phyloP scores from a whole-genome alignment of 92 coral and sea anemone species.

The Blastomussa wellsi region DNA sequence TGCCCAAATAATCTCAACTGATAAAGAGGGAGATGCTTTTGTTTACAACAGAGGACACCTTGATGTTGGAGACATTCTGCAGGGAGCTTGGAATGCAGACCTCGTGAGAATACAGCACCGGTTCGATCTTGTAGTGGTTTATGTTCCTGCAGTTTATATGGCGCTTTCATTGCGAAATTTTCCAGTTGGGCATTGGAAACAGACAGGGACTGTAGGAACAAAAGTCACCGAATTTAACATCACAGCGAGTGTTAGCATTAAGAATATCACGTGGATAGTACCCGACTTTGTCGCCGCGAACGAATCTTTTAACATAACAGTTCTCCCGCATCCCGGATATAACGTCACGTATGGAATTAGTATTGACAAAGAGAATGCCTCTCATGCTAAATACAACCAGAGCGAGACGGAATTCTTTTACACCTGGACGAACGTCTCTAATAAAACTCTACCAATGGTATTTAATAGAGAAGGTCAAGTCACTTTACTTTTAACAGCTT shows the following conservation, averaged over 20 bases:
- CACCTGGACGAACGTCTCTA: slow-evolving; percentile 40
- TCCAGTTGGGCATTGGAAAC: slow-evolving; percentile 45
- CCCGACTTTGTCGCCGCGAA: slow-evolving; percentile 23
- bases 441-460: slow-evolving; percentile 19
- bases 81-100: slow-evolving; percentile 18
- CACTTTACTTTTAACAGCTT: slow-evolving; percentile 41
- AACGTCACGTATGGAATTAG: slow-evolving; percentile 61
- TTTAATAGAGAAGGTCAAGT: slow-evolving; percentile 25
- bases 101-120: neutral
- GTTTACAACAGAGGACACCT: neutral
- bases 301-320: slow-evolving; percentile 33
- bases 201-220: slow-evolving; percentile 22
- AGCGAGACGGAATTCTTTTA: slow-evolving; percentile 19
- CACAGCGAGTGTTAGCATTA: slow-evolving; percentile 34
- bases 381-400: slow-evolving; percentile 6
- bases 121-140: slow-evolving; percentile 2
- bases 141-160: slow-evolving; percentile 19
- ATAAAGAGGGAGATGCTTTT: slow-evolving; percentile 22
- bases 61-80: slow-evolving; percentile 24
- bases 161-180: slow-evolving; percentile 35
- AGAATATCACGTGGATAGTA: slow-evolving; percentile 55
- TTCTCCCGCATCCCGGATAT: slow-evolving; percentile 52
- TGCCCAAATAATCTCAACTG: slow-evolving; percentile 30
- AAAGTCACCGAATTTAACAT: neutral
- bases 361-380: neutral